Conservation (phyloP, 2,888 invertebrate genomes). For the Miltochrista miniata region DNA sequence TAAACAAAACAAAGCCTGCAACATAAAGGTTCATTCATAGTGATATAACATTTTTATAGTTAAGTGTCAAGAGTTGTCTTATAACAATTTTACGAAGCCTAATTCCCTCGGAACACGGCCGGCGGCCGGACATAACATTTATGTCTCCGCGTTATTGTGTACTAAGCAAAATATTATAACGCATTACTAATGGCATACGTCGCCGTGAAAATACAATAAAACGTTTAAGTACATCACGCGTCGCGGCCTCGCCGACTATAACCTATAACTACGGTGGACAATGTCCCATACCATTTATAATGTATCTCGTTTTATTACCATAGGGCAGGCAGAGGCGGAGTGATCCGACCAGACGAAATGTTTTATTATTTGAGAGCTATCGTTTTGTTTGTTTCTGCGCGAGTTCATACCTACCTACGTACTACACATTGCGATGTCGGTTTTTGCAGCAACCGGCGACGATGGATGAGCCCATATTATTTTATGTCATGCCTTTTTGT, state of each 20-base stretch:
- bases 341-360: slow-evolving; percentile 29
- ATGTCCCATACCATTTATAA: slow-evolving; percentile 75
- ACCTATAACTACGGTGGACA: slow-evolving; percentile 65
- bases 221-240: slow-evolving; percentile 73
- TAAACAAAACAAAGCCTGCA: neutral
- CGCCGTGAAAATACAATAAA: slow-evolving; percentile 74
- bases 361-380: slow-evolving; percentile 35
- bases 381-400: slow-evolving; percentile 25
- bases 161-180: slow-evolving; percentile 66
- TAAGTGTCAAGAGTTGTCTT: slow-evolving; percentile 21
- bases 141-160: slow-evolving; percentile 50
- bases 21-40: neutral
- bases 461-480: neutral
- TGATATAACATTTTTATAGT: slow-evolving; percentile 9
- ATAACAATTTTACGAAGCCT: slow-evolving; percentile 35
- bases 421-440: neutral
- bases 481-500: neutral
- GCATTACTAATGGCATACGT: slow-evolving; percentile 60
- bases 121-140: slow-evolving; percentile 44
- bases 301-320: slow-evolving; percentile 74
- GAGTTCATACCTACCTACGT: slow-evolving; percentile 1
- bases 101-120: slow-evolving; percentile 42
- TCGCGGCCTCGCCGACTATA: slow-evolving; percentile 48
- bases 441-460: neutral
- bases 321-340: slow-evolving; percentile 47